phyloP scores from a whole-genome alignment of 2,113 vertebrate species.

The Ardeotis arabs region DNA sequence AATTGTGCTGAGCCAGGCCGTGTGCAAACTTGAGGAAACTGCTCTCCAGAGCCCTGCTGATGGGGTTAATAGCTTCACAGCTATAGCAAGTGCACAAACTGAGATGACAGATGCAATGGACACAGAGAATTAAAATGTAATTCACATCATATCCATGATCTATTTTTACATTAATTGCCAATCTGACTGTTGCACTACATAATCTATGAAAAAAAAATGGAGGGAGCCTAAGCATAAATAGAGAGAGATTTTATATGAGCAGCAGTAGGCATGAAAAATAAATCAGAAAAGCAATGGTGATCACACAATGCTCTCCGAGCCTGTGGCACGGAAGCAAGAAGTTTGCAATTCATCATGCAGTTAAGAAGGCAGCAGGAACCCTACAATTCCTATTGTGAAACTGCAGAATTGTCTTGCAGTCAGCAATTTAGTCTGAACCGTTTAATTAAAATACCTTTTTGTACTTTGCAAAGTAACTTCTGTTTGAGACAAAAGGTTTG shows the following conservation, averaged over 20 bases:
- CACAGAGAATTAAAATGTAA: background rate
- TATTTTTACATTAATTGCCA: conserved; percentile 8
- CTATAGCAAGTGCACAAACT: background rate
- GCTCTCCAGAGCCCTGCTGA: background rate
- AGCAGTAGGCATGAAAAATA: background rate
- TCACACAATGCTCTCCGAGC: conserved; percentile 6
- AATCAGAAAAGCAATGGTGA: conserved; percentile 15
- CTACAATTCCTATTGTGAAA: conserved; percentile 7
- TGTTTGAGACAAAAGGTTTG: background rate
- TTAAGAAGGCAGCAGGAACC: conserved; percentile 18
- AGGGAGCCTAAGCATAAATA: background rate
- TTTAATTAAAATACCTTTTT: conserved; percentile 13
- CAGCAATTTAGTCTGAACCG: conserved; percentile 22
- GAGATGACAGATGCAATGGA: background rate
- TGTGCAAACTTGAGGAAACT: background rate
- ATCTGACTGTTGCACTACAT: background rate
- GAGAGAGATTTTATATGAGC: background rate
- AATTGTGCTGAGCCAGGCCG: background rate
- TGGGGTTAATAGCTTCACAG: background rate
- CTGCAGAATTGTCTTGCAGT: conserved; percentile 27
- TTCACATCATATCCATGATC: background rate
- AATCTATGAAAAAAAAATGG: background rate
- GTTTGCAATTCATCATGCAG: conserved; percentile 43
- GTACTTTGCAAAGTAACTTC: background rate
- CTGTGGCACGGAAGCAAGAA: background rate